These are phyloP conservation scores for Athalia circularis DNA, from an alignment of 2,888 invertebrate genomes.

Conservation along the genomic window DNA sequence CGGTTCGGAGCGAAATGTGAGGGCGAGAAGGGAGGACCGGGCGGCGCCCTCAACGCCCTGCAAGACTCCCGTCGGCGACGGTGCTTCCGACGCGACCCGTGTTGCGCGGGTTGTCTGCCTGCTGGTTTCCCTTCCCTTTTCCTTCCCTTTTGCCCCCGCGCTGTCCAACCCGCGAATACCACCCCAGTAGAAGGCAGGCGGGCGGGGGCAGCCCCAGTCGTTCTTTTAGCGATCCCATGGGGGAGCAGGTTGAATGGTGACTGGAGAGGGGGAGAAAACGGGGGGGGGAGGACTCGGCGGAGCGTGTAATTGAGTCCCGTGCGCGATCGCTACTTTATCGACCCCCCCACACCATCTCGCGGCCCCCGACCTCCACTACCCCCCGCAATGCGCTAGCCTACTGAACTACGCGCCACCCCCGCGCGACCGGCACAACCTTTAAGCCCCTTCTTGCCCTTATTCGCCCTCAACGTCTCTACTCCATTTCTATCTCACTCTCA, in stretches of 20 bases:
- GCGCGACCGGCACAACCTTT: conserved; percentile 51
- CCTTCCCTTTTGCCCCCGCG: not conserved
- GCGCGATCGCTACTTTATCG: conserved; percentile 74
- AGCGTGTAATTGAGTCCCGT: conserved; percentile 74
- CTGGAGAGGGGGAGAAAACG: conserved; percentile 53
- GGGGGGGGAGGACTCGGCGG: conserved; percentile 62
- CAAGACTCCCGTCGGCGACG: conserved; percentile 21
- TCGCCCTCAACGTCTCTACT: conserved; percentile 44
- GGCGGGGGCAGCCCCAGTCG: conserved; percentile 51
- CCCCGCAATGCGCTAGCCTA: conserved; percentile 36
- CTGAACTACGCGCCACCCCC: conserved; percentile 50
- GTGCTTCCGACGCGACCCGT: conserved; percentile 32
- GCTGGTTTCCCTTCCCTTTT: conserved; percentile 19
- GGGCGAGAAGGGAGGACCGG: conserved; percentile 7
- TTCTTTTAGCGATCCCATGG: conserved; percentile 63
- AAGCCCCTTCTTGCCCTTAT: conserved; percentile 46
- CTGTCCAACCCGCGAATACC: conserved; percentile 14
- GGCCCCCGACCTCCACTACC: conserved; percentile 39
- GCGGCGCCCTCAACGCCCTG: conserved; percentile 36
- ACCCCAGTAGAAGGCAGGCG: conserved; percentile 45
- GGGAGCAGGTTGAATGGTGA: conserved; percentile 60
- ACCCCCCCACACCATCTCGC: conserved; percentile 64
- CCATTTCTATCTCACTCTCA: conserved; percentile 43
- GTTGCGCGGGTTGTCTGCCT: conserved; percentile 43
- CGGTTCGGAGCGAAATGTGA: not conserved